phyloP scores from a whole-genome alignment of 1,140 invertebrate genomes.

The Rhagoletis pomonella region DNA sequence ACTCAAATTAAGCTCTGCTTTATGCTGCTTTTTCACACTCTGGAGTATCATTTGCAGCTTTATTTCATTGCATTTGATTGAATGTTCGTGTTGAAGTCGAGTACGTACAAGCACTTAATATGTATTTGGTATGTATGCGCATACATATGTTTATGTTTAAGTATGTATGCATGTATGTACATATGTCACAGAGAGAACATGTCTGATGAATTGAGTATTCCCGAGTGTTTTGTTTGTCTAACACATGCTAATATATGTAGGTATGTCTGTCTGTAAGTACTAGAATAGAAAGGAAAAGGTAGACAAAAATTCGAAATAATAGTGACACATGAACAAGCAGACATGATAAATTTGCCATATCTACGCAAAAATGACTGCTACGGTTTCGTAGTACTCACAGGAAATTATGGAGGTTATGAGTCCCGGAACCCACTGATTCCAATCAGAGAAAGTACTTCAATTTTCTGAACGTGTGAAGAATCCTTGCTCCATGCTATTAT shows the following conservation, averaged over 20 bases:
- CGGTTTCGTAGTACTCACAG: too few species aligned
- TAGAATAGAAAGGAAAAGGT: conserved; percentile 5
- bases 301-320: conserved; percentile 14
- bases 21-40: not conserved
- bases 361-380: not conserved
- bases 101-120: not conserved
- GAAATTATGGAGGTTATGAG: too few species aligned
- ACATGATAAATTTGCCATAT: conserved; percentile 2
- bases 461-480: too few species aligned
- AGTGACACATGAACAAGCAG: not conserved
- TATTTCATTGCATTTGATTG: not conserved
- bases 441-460: too few species aligned
- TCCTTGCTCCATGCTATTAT: too few species aligned
- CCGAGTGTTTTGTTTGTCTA: conserved; percentile 9
- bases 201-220: conserved; percentile 12
- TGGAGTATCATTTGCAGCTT: not conserved
- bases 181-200: not conserved
- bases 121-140: not conserved
- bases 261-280: too few species aligned
- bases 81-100: not conserved
- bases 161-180: not conserved
- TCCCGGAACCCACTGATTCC: too few species aligned
- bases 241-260: not conserved
- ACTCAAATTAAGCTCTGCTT: not conserved
- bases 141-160: too few species aligned